phyloP scores from a whole-genome alignment of 1,140 invertebrate species.

The Oryzaephilus surinamensis region DNA sequence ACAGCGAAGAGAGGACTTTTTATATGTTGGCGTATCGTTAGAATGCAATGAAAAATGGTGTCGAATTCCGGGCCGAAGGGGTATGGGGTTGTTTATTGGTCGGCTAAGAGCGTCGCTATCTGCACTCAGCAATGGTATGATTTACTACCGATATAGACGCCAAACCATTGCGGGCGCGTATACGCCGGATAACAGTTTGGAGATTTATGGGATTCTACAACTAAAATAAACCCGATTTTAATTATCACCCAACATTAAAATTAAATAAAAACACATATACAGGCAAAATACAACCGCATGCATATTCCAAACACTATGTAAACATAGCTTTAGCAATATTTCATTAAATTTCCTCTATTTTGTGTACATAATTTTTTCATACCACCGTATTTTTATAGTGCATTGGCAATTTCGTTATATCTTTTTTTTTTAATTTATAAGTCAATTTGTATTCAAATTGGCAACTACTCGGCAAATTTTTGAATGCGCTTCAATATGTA shows the following conservation, averaged over 20 bases:
- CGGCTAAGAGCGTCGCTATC: conserved; percentile 23
- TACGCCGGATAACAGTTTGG: conserved; percentile 13
- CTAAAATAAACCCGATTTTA: conserved; percentile 22
- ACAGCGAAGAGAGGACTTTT: too few relatives aligned
- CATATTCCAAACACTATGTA: too few relatives aligned
- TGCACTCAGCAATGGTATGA: conserved; percentile 24
- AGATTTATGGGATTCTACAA: conserved; percentile 17
- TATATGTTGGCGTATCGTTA: conserved; percentile 17
- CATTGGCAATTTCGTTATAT: too few relatives aligned
- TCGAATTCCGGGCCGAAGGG: conserved; percentile 19
- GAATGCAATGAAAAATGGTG: conserved; percentile 19
- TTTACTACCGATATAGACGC: conserved; percentile 23
- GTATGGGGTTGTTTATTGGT: conserved; percentile 24
- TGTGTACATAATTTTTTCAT: too few relatives aligned
- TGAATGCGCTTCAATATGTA: too few relatives aligned
- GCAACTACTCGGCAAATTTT: too few relatives aligned
- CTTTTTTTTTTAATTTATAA: too few relatives aligned
- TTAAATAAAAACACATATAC: conserved; percentile 25
- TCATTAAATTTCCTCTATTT: too few relatives aligned
- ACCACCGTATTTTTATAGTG: too few relatives aligned
- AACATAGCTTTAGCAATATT: too few relatives aligned
- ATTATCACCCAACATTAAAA: conserved; percentile 21
- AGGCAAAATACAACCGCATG: too few relatives aligned
- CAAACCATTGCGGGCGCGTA: conserved; percentile 10
- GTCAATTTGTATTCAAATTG: too few relatives aligned